Evolutionary conservation across 1,140 invertebrate species (phyloP).

Genomic region (Littorina saxatilis): DNA sequence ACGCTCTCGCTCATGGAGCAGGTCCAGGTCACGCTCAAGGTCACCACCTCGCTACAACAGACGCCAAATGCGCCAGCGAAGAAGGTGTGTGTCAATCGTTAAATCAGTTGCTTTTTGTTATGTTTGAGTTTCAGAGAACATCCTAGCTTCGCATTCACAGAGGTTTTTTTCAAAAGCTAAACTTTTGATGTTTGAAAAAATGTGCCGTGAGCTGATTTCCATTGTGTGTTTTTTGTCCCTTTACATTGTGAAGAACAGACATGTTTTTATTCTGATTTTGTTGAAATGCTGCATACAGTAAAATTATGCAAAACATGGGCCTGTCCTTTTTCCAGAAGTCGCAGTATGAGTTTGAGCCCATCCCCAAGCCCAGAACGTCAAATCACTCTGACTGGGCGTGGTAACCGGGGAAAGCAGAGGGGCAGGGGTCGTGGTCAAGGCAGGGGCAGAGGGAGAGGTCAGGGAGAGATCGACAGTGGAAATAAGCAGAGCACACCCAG

Average conservation of each 20-base stretch:
- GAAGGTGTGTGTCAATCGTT: constrained; percentile 17
- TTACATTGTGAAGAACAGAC: no score
- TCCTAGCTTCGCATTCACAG: no score
- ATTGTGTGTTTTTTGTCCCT: no score
- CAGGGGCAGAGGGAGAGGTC: constrained; percentile 49
- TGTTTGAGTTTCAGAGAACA: no score
- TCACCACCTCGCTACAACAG: constrained; percentile 72
- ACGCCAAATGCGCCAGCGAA: neutral
- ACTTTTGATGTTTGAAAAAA: no score
- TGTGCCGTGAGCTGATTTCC: no score
- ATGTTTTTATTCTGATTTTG: no score
- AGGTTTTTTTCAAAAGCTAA: no score
- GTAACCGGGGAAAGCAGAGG: constrained; percentile 25
- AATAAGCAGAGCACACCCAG: constrained; percentile 17
- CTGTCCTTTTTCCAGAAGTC: neutral
- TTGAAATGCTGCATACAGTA: no score
- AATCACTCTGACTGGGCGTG: constrained; percentile 37
- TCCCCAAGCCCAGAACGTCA: constrained; percentile 31
- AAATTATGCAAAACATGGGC: no score
- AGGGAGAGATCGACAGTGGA: constrained; percentile 40
- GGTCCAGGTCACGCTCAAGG: constrained; percentile 76
- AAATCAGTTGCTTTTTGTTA: no score
- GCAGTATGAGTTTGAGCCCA: constrained; percentile 26
- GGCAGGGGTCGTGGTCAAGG: constrained; percentile 28
- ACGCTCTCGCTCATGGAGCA: constrained; percentile 38